Conservation (phyloP, 1,140 invertebrate genomes). For the Eriosoma lanigerum region DNA sequence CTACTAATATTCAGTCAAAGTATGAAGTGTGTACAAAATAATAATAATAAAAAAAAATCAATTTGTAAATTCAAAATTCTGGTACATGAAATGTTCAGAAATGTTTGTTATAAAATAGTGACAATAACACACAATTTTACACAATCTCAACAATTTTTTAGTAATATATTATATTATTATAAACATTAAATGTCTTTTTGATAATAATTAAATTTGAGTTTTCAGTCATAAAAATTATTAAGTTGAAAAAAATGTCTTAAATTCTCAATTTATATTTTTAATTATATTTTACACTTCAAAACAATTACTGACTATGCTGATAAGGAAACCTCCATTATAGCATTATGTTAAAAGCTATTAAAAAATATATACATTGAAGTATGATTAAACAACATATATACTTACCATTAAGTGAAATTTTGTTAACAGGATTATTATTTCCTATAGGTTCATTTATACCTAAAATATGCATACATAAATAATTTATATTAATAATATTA, state of each 20-base stretch:
- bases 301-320: neutral
- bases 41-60: neutral
- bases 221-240: too few relatives aligned
- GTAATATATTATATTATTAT: too few relatives aligned
- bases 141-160: too few relatives aligned
- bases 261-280: neutral
- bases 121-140: too few relatives aligned
- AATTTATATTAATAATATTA: neutral
- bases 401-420: slow-evolving; percentile 40
- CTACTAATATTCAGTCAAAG: neutral
- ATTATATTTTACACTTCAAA: neutral
- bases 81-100: too few relatives aligned
- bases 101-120: too few relatives aligned
- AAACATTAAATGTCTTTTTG: too few relatives aligned
- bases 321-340: neutral
- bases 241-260: too few relatives aligned
- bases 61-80: too few relatives aligned
- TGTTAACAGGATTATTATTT: slow-evolving; percentile 15
- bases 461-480: neutral
- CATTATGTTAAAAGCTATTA: neutral
- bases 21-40: neutral
- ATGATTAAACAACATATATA: neutral
- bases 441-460: slow-evolving; percentile 11
- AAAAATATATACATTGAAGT: neutral
- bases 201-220: too few relatives aligned